These are phyloP conservation scores for Microtus montanus DNA, from an alignment of 2,113 vertebrate genomes.

Conservation along the genomic window DNA sequence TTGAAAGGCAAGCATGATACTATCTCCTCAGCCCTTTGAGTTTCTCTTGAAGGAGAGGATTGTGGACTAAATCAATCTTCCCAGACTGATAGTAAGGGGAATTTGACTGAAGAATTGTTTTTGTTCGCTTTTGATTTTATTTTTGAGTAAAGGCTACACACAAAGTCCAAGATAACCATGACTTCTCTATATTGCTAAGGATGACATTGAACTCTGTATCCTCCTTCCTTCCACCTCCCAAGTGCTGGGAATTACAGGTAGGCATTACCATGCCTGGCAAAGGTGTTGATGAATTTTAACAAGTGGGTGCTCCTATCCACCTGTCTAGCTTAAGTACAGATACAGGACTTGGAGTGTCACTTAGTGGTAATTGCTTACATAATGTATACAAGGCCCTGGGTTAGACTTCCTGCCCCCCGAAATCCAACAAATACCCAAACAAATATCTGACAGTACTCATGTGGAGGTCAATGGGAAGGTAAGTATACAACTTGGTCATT, in stretches of 20 bases:
- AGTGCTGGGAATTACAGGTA: not conserved
- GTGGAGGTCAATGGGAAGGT: too few relatives aligned
- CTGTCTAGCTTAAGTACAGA: not conserved
- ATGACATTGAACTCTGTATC: not conserved
- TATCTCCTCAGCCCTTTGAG: not conserved
- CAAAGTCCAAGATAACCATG: not conserved
- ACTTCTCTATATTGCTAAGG: not conserved
- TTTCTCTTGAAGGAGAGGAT: not conserved
- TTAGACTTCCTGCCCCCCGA: not conserved
- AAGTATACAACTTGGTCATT: too few relatives aligned
- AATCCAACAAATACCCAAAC: not conserved
- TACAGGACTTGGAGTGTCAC: not conserved
- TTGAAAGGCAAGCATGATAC: not conserved
- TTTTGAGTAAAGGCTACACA: not conserved
- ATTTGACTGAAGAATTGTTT: not conserved
- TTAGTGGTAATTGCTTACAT: not conserved
- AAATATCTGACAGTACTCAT: too few relatives aligned
- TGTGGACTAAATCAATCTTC: not conserved
- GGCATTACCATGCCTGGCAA: not conserved
- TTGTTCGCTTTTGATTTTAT: not conserved
- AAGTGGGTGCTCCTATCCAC: not conserved
- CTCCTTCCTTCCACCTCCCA: not conserved
- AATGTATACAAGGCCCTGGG: not conserved
- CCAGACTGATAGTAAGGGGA: not conserved
- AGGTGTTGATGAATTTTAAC: slow-evolving; percentile 29